Conservation (phyloP, 2,888 invertebrate species). For the Pharmacophagus antenor region DNA sequence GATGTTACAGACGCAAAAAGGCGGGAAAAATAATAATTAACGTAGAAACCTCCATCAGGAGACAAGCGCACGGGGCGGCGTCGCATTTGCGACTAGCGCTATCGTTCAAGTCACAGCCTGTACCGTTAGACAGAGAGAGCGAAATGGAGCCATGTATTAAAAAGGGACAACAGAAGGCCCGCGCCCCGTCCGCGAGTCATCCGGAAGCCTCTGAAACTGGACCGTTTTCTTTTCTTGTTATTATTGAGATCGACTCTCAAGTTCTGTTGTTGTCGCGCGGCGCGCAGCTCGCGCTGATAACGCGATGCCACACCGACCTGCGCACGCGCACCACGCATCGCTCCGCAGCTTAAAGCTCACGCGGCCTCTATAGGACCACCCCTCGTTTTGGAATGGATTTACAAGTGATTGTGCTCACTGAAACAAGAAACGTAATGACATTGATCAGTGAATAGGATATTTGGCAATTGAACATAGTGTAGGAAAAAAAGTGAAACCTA, state of each 20-base stretch:
- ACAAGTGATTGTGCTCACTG: slow-evolving; percentile 55
- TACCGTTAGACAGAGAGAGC: slow-evolving; percentile 76
- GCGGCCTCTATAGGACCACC: slow-evolving; percentile 54
- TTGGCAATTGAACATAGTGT: slow-evolving; percentile 42
- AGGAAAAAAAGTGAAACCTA: slow-evolving; percentile 61
- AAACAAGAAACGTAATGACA: slow-evolving; percentile 49
- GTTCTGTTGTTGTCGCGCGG: slow-evolving; percentile 80
- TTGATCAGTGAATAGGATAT: slow-evolving; percentile 46
- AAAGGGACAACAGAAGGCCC: slow-evolving; percentile 53
- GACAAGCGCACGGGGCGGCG: slow-evolving; percentile 56
- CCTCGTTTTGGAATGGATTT: slow-evolving; percentile 69
- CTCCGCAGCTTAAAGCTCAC: slow-evolving; percentile 69
- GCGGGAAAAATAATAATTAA: slow-evolving; percentile 44
- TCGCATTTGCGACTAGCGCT: slow-evolving; percentile 72
- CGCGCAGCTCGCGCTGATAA: slow-evolving; percentile 77
- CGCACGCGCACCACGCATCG: slow-evolving; percentile 65
- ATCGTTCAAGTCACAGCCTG: slow-evolving; percentile 67
- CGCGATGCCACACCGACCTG: slow-evolving; percentile 75
- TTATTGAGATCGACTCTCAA: slow-evolving; percentile 79
- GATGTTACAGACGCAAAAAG: slow-evolving; percentile 55
- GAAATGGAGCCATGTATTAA: slow-evolving; percentile 53
- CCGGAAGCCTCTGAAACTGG: slow-evolving; percentile 82
- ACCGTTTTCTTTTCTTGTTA: slow-evolving; percentile 82
- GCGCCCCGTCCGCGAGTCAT: slow-evolving; percentile 74
- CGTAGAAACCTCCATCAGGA: slow-evolving; percentile 30